phyloP scores from a whole-genome alignment of 2,888 invertebrate genomes.

The Teleiodes luculella region DNA sequence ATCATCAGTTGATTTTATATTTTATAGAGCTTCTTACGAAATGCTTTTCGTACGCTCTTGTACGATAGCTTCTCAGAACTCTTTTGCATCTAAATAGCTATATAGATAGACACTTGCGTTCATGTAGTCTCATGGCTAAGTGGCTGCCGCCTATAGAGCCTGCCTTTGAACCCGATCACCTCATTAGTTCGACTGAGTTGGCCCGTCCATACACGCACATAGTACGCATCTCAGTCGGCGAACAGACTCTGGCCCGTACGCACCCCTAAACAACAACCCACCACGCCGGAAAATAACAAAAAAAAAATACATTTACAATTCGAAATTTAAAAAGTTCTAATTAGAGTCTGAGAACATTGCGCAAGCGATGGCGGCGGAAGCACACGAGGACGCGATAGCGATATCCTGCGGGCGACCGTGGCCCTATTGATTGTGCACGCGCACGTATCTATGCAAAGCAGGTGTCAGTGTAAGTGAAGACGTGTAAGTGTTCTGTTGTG shows the following conservation, averaged over 20 bases:
- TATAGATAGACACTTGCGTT: neutral
- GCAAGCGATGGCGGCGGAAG: constrained; percentile 67
- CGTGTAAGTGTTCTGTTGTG: constrained; percentile 43
- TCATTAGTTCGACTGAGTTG: constrained; percentile 70
- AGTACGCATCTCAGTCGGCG: constrained; percentile 63
- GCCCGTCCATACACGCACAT: constrained; percentile 57
- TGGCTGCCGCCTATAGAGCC: constrained; percentile 59
- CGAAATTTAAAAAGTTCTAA: constrained; percentile 27
- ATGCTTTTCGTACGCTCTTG: no score
- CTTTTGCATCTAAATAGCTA: constrained; percentile 10
- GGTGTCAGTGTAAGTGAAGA: constrained; percentile 49
- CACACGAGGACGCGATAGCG: constrained; percentile 62
- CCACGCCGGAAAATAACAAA: constrained; percentile 25
- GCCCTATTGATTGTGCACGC: constrained; percentile 64
- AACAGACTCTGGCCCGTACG: constrained; percentile 60
- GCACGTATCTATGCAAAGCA: constrained; percentile 70
- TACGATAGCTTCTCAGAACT: neutral
- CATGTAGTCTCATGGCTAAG: constrained; percentile 37
- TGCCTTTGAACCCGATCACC: constrained; percentile 73
- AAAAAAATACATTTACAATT: constrained; percentile 30
- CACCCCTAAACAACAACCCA: constrained; percentile 38
- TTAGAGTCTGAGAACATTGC: constrained; percentile 45
- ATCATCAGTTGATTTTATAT: no score
- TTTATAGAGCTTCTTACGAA: neutral
- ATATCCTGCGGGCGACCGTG: constrained; percentile 75